Evolutionary conservation across 2,797 vertebrate genomes (phyloP).

Genomic region (Melopsittacus undulatus): DNA sequence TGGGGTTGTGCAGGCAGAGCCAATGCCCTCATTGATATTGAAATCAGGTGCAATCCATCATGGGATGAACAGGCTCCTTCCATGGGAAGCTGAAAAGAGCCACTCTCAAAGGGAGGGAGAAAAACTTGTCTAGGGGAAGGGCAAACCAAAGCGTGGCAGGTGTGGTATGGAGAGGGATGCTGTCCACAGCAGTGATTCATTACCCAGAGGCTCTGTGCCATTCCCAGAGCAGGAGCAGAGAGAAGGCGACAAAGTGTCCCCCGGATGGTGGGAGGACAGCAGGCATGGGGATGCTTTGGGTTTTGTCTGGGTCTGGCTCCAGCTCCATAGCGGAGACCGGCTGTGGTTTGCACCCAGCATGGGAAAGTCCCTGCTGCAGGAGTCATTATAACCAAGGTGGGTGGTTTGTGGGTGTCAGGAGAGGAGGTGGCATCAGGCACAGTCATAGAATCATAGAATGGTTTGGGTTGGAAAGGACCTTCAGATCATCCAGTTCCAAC

Average conservation of each 20-base stretch:
- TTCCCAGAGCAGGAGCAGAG: neutral
- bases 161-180: conserved; percentile 77
- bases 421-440: neutral
- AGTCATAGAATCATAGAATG: too few species aligned
- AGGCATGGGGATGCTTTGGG: fast-evolving
- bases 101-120: conserved; percentile 68
- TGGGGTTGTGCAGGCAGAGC: neutral
- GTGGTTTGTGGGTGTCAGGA: neutral
- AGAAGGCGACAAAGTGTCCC: neutral
- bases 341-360: neutral
- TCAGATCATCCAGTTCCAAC: too few species aligned
- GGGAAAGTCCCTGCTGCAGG: neutral
- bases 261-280: neutral
- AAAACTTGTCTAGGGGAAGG: conserved; percentile 82
- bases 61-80: conserved; percentile 75
- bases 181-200: conserved; percentile 54
- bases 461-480: too few species aligned
- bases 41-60: conserved; percentile 85
- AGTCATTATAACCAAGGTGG: fast-evolving
- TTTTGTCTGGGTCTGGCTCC: fast-evolving
- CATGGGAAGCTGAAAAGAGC: conserved; percentile 79
- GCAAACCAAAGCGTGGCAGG: conserved; percentile 83
- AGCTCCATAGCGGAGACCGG: fast-evolving
- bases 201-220: neutral
- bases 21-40: conserved; percentile 81